These are phyloP conservation scores for Microplitis demolitor DNA, from an alignment of 1,140 invertebrate species.

Conservation along the genomic window DNA sequence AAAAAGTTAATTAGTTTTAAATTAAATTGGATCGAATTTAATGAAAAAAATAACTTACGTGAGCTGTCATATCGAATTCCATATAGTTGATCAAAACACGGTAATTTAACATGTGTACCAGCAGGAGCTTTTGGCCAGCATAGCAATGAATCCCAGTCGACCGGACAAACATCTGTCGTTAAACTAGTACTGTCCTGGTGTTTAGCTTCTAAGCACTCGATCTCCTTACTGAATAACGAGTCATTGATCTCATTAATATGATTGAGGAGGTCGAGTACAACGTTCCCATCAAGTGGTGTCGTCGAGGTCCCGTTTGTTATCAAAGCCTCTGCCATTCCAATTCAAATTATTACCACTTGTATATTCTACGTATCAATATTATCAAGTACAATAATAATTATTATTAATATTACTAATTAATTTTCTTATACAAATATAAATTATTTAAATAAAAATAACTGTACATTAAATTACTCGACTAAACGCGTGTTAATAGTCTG, in stretches of 20 bases:
- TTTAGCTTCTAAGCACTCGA: constrained; percentile 35
- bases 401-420: too few relatives aligned
- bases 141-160: constrained; percentile 71
- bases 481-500: not conserved
- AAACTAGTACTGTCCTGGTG: constrained; percentile 26
- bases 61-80: constrained; percentile 74
- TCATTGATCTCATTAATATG: constrained; percentile 45
- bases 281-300: constrained; percentile 31
- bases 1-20: too few relatives aligned
- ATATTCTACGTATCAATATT: too few relatives aligned
- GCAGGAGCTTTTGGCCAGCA: constrained; percentile 77
- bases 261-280: constrained; percentile 40
- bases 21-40: constrained; percentile 21
- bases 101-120: constrained; percentile 65
- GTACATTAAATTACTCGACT: too few relatives aligned
- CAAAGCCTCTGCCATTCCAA: not conserved
- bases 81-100: constrained; percentile 75
- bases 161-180: constrained; percentile 55
- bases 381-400: too few relatives aligned
- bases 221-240: constrained; percentile 31
- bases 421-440: too few relatives aligned
- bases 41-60: constrained; percentile 58
- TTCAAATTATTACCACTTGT: too few relatives aligned
- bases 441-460: too few relatives aligned
- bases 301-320: constrained; percentile 26